These are phyloP conservation scores for Sebastes taczanowskii DNA, from an alignment of 2,797 vertebrate genomes.

Conservation along the genomic window DNA sequence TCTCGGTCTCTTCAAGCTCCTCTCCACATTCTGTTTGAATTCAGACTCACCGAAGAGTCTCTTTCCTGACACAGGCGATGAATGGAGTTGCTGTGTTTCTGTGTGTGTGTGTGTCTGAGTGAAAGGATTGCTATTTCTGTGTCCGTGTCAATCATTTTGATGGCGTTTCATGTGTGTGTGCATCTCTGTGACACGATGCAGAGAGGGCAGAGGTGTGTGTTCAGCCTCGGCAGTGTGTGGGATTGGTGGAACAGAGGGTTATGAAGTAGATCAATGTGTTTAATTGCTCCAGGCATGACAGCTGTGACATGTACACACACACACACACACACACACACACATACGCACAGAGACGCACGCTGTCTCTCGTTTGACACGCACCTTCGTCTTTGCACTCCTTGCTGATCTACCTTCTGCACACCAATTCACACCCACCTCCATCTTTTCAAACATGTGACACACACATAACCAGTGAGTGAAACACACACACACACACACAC, in stretches of 20 bases:
- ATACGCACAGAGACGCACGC: not conserved
- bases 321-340: conserved; percentile 30
- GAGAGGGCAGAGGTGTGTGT: conserved; percentile 57
- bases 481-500: not conserved
- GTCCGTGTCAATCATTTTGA: conserved; percentile 44
- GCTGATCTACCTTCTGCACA: conserved; percentile 47
- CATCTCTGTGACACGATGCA: conserved; percentile 37
- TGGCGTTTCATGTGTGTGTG: conserved; percentile 22
- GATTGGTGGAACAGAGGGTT: conserved; percentile 54
- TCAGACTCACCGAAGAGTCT: conserved; percentile 46
- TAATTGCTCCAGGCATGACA: conserved; percentile 63
- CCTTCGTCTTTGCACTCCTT: conserved; percentile 26
- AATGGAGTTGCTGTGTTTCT: conserved; percentile 35
- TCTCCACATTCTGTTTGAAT: conserved; percentile 68
- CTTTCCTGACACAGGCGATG: conserved; percentile 52
- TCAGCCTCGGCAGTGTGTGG: conserved; percentile 25
- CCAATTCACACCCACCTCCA: not conserved
- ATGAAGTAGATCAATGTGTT: conserved; percentile 61
- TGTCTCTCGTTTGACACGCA: conserved; percentile 3
- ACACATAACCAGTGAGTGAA: conserved; percentile 5
- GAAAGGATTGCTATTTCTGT: conserved; percentile 27
- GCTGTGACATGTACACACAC: conserved; percentile 50
- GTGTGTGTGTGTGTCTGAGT: not conserved
- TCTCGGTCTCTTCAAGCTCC: conserved; percentile 37
- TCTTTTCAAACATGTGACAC: not conserved